phyloP scores from a whole-genome alignment of 1,140 invertebrate species.

The Panagrolaimus sp. region DNA sequence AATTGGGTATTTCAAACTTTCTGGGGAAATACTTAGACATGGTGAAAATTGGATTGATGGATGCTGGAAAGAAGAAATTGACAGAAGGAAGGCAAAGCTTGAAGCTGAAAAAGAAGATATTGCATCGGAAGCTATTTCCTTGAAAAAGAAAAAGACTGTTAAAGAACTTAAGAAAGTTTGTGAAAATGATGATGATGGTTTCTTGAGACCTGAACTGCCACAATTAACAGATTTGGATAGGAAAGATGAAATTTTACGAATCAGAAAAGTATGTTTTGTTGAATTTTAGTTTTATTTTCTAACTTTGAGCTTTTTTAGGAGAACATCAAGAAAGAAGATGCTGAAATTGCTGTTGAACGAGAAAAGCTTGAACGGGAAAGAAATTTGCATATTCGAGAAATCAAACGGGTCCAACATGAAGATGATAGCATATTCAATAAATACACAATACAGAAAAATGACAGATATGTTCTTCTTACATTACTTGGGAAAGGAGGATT shows the following conservation, averaged over 20 bases:
- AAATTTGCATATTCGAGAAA: slow-evolving; percentile 95
- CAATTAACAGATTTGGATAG: slow-evolving; percentile 63
- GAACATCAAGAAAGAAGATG: slow-evolving; percentile 94
- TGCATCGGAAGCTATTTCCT: slow-evolving; percentile 78
- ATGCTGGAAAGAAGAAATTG: slow-evolving; percentile 94
- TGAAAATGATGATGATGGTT: slow-evolving; percentile 67
- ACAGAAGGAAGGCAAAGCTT: slow-evolving; percentile 60
- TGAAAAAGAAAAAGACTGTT: slow-evolving; percentile 60
- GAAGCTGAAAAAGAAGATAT: slow-evolving; percentile 60
- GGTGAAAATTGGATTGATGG: slow-evolving; percentile 99
- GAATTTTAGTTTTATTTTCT: neutral
- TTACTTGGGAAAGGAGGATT: slow-evolving; percentile 93
- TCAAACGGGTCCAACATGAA: slow-evolving; percentile 98
- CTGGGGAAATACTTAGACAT: slow-evolving; percentile 93
- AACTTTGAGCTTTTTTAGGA: slow-evolving; percentile 63
- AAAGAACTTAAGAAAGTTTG: slow-evolving; percentile 33
- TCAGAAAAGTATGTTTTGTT: slow-evolving; percentile 67
- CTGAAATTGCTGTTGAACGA: slow-evolving; percentile 92
- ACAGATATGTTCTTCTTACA: slow-evolving; percentile 90
- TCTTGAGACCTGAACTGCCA: slow-evolving; percentile 66
- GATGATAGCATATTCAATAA: slow-evolving; percentile 82
- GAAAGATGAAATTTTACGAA: slow-evolving; percentile 68
- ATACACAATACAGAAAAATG: slow-evolving; percentile 76
- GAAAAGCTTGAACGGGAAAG: slow-evolving; percentile 95
- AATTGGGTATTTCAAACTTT: slow-evolving; percentile 95